Conservation (phyloP, 2,888 invertebrate genomes). For the Schrankia costaestrigalis region DNA sequence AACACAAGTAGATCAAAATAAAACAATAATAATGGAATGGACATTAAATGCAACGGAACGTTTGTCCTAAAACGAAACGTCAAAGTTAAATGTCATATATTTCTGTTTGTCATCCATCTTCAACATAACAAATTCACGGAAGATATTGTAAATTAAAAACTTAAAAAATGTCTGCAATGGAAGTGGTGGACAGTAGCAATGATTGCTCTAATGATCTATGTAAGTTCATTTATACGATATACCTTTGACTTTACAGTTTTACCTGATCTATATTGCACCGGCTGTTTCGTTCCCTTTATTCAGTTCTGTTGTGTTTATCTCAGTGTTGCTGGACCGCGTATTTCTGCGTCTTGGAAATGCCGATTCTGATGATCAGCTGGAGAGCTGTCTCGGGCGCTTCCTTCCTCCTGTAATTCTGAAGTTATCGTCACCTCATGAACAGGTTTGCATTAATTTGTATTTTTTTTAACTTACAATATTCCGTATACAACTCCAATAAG, state of each 20-base stretch:
- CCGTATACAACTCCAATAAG: background rate
- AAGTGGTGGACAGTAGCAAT: constrained; percentile 59
- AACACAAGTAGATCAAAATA: too few species aligned
- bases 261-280: constrained; percentile 26
- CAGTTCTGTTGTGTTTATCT: constrained; percentile 28
- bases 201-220: constrained; percentile 71
- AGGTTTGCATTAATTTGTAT: constrained; percentile 69
- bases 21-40: too few species aligned
- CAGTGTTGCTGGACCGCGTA: constrained; percentile 94
- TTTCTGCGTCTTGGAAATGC: constrained; percentile 93
- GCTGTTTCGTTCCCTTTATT: constrained; percentile 27
- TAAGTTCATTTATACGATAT: constrained; percentile 47
- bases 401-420: constrained; percentile 94
- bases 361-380: constrained; percentile 93
- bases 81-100: constrained; percentile 41
- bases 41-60: too few species aligned
- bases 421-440: constrained; percentile 91
- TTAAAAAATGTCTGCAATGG: constrained; percentile 73
- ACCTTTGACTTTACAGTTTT: too few species aligned
- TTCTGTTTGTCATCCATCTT: constrained; percentile 41
- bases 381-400: constrained; percentile 89
- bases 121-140: constrained; percentile 29
- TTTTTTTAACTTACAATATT: background rate
- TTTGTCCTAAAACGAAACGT: constrained; percentile 7
- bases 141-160: constrained; percentile 32